phyloP scores from a whole-genome alignment of 2,797 vertebrate species.

The Lophura swinhoii region DNA sequence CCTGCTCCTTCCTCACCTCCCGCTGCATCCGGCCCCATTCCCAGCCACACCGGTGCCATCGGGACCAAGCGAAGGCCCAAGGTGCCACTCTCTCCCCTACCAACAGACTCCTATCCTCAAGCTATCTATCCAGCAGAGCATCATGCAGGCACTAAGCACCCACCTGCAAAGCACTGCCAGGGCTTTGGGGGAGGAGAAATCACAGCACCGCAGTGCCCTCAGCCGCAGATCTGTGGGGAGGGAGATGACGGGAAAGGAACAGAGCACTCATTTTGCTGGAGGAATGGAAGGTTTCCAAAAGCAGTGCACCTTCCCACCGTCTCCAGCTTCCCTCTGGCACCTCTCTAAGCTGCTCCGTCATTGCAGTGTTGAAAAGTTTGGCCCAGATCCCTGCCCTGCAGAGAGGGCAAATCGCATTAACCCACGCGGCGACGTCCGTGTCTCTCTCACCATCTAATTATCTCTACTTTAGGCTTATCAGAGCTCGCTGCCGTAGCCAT shows the following conservation, averaged over 20 bases:
- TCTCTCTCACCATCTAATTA: constrained; percentile 21
- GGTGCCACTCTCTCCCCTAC: neutral
- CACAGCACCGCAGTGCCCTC: rapidly evolving
- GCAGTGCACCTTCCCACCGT: neutral
- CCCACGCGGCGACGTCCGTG: neutral
- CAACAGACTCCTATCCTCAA: neutral
- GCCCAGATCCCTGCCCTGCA: neutral
- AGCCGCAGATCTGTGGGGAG: too few species aligned
- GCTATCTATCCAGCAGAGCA: neutral
- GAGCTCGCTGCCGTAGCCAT: neutral
- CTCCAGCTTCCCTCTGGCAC: neutral
- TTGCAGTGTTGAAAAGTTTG: neutral
- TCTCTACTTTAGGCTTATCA: neutral
- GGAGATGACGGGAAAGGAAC: neutral
- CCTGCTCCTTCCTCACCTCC: neutral
- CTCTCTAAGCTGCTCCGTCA: neutral
- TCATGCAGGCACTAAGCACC: neutral
- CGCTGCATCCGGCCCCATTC: too few species aligned
- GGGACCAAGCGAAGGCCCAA: too few species aligned
- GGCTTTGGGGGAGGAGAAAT: neutral
- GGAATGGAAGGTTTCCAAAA: neutral
- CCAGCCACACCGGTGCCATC: neutral
- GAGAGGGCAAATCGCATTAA: constrained; percentile 29
- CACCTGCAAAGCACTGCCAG: neutral
- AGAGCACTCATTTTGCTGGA: neutral